These are phyloP conservation scores for Polymixis flavicincta DNA, from an alignment of 2,888 invertebrate genomes.

Conservation along the genomic window DNA sequence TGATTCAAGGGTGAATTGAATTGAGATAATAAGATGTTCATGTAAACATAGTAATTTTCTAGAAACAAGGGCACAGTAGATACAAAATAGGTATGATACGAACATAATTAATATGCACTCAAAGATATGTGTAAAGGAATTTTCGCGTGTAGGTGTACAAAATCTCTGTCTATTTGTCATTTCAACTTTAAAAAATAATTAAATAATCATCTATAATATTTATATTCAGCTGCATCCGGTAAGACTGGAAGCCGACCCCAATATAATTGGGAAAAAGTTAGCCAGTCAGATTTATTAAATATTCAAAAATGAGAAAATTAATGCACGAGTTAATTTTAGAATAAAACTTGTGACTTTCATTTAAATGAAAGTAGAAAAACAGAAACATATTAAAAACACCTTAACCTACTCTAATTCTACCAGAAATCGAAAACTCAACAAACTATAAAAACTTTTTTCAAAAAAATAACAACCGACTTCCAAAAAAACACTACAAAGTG, in stretches of 20 bases:
- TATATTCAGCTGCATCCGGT: too few species aligned
- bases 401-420: not conserved
- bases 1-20: conserved; percentile 26
- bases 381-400: not conserved
- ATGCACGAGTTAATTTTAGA: too few species aligned
- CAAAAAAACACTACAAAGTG: too few species aligned
- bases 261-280: too few species aligned
- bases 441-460: too few species aligned
- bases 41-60: conserved; percentile 17
- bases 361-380: not conserved
- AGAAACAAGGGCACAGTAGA: conserved; percentile 12
- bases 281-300: too few species aligned
- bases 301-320: too few species aligned
- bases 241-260: too few species aligned
- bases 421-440: conserved; percentile 24
- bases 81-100: not conserved
- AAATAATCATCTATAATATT: not conserved
- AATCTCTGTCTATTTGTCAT: not conserved
- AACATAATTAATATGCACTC: not conserved
- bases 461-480: too few species aligned
- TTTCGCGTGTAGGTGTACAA: not conserved
- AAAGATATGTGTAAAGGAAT: not conserved
- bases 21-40: conserved; percentile 38
- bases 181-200: not conserved
- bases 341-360: not conserved